Base-by-base conservation (phyloP, 2,113 vertebrate genomes). In the Catharus minimus region DNA sequence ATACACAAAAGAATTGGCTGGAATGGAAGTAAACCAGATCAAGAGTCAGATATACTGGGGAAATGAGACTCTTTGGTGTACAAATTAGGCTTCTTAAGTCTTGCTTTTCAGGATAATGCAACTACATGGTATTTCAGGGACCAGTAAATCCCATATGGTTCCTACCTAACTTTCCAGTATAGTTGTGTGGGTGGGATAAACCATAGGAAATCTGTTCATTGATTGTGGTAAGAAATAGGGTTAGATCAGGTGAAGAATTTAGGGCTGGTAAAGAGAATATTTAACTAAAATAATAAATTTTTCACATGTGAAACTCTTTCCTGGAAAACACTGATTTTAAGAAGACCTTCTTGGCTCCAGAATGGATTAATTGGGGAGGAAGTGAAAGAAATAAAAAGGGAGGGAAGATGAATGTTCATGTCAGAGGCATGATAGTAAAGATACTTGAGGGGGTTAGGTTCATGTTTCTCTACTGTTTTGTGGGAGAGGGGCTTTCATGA, bases 211-310 rank as follows among this genome's bases (percentile, higher is more conserved):
- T 32, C 7, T 47, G 4, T 49, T 73, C 8, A 72, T 84, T 28
- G 57, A 33, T 46, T 82, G 5, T 32, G 0, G 0, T 36, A 66
- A 82, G 64, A 77, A 83, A 44, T 14, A 57, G 7, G 13, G 13
- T 22, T 58, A 67, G 56, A 32, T 81, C n/a, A 49, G 22, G 16
- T 30, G 9, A 75, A 28, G 32, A 56, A 32, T 57, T 60, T 11
- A 4, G 14, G 17, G 44, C 22, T 14, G 6, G 8, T 4, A 1
- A 43, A 12, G 3, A 20, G 2, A 44, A 33, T 43, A 32, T 62
- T 81, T 71, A 30, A 19, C 11, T 39, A n/a, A 89, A 86, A 10
- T 9, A 1, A 33, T 16, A 2, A 10, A 6, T 68, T 82, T 74
- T 86, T 75, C 46, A 55, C 26, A 84, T 79, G 12, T 41, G 10